A percentile compares a stretch with the other conserved stretches of the same genome.
phyloP scores from a whole-genome alignment of 2,113 vertebrate species.

The Nothocercus julius region DNA sequence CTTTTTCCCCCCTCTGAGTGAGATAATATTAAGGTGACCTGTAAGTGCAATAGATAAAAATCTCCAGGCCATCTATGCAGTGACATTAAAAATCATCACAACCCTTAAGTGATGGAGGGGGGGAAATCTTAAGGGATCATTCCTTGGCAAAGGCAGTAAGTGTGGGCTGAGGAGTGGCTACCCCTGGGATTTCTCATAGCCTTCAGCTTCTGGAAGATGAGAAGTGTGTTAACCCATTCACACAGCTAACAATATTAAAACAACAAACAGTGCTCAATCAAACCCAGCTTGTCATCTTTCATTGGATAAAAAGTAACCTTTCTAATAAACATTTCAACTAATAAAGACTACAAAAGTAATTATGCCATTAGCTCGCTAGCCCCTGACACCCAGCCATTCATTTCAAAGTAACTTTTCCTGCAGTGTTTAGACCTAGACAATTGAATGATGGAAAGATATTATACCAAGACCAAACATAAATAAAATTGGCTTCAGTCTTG shows the following conservation, averaged over 20 bases:
- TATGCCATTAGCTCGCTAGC: constrained; percentile 6
- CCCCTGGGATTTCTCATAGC: constrained; percentile 43
- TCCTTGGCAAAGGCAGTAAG: constrained; percentile 62
- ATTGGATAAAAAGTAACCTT: constrained; percentile 58
- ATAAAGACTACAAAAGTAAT: constrained; percentile 55
- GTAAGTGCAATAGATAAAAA: constrained; percentile 76
- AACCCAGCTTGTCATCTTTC: constrained; percentile 60
- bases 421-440: background rate
- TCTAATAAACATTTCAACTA: constrained; percentile 52
- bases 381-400: constrained; percentile 30
- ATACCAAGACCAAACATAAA: constrained; percentile 37
- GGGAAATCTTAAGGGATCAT: constrained; percentile 61
- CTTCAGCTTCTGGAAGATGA: constrained; percentile 35
- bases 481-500: constrained; percentile 30
- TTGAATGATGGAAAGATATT: constrained; percentile 34
- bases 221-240: constrained; percentile 55
- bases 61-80: constrained; percentile 75
- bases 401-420: constrained; percentile 48
- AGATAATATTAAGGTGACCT: constrained; percentile 78
- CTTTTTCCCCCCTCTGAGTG: constrained; percentile 62
- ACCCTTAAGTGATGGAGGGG: constrained; percentile 62
- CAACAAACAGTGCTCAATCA: constrained; percentile 67
- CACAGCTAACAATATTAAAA: constrained; percentile 75
- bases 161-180: constrained; percentile 40
- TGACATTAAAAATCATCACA: constrained; percentile 78